These are phyloP conservation scores for Cenopis cana DNA, from an alignment of 2,888 invertebrate genomes.

Conservation along the genomic window DNA sequence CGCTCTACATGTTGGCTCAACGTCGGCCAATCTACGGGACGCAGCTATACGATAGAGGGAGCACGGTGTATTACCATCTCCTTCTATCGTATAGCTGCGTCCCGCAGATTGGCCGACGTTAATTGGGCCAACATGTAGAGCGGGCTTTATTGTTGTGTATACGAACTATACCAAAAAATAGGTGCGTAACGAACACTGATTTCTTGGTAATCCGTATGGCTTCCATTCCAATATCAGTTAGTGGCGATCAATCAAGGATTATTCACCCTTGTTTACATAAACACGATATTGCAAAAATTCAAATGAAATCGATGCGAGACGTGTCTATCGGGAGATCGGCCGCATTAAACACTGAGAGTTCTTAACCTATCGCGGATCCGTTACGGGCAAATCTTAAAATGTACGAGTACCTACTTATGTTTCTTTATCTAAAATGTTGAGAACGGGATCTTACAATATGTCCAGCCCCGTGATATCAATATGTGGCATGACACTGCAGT, in stretches of 20 bases:
- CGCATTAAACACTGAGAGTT: conserved; percentile 60
- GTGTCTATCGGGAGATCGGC: conserved; percentile 61
- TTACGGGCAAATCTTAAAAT: conserved; percentile 35
- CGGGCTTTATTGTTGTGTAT: no score
- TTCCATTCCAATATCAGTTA: conserved; percentile 33
- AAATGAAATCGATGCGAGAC: conserved; percentile 64
- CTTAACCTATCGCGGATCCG: conserved; percentile 37
- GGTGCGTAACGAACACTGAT: not conserved
- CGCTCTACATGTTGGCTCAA: no score
- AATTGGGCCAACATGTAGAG: no score
- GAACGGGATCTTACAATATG: not conserved
- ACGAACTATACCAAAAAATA: no score
- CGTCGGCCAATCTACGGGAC: no score
- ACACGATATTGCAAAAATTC: conserved; percentile 61
- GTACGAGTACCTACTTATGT: conserved; percentile 3
- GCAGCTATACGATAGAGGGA: no score
- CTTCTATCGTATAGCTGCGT: no score
- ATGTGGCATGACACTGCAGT: not conserved
- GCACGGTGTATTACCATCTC: no score
- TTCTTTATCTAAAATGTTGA: not conserved
- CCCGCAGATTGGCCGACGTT: no score
- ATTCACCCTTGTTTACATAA: conserved; percentile 56
- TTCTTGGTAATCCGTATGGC: conserved; percentile 9
- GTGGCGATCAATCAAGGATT: conserved; percentile 67
- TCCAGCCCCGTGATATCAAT: not conserved